These are phyloP conservation scores for Thysanoteuthis rhombus DNA, from an alignment of 2,888 invertebrate species.

Conservation along the genomic window DNA sequence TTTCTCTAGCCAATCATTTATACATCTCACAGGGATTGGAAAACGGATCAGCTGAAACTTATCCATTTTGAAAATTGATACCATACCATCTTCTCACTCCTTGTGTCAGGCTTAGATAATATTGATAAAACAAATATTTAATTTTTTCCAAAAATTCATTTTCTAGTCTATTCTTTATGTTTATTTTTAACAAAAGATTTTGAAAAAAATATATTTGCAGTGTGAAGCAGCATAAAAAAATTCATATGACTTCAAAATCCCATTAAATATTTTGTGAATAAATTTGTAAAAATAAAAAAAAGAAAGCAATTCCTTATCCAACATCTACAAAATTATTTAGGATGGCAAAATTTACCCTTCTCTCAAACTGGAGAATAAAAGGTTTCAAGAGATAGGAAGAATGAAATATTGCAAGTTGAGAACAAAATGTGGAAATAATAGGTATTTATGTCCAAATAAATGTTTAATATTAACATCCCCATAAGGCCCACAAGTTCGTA, in stretches of 20 bases:
- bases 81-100: background rate
- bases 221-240: background rate
- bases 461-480: background rate
- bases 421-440: background rate
- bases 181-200: background rate
- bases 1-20: too few species aligned
- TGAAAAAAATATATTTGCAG: background rate
- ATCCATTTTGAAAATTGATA: background rate
- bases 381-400: background rate
- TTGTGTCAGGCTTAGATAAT: background rate
- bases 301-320: too few species aligned
- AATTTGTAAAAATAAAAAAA: background rate
- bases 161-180: background rate
- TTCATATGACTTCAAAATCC: background rate
- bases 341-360: background rate
- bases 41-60: too few species aligned
- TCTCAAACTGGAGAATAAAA: background rate
- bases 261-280: background rate
- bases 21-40: too few species aligned
- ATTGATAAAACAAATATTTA: background rate
- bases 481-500: background rate
- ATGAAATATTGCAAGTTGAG: background rate
- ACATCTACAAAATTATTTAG: background rate
- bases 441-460: background rate
- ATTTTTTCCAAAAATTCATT: background rate